These are phyloP conservation scores for Epicampocera succincta DNA, from an alignment of 2,888 invertebrate genomes.

Conservation along the genomic window DNA sequence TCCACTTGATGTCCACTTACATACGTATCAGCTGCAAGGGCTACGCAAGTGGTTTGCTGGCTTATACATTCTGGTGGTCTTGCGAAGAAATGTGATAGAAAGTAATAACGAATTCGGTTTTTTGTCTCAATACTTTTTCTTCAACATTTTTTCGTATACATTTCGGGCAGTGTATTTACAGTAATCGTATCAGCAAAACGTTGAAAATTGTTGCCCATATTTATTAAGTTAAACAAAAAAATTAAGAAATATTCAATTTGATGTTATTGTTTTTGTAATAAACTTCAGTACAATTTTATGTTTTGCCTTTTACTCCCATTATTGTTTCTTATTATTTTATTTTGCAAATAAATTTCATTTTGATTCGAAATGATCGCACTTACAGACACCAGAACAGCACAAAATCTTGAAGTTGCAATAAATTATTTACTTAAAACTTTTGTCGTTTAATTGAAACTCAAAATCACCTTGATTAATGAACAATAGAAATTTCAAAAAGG, in stretches of 20 bases:
- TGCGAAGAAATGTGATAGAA: no score
- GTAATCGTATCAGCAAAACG: conserved; percentile 5
- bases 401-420: conserved; percentile 34
- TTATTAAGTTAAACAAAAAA: background rate
- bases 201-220: conserved; percentile 12
- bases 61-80: no score
- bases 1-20: no score
- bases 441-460: conserved; percentile 26
- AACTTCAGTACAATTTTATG: conserved; percentile 8
- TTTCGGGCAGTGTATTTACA: conserved; percentile 21
- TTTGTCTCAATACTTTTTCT: no score
- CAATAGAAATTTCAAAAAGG: conserved; percentile 38
- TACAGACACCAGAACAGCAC: background rate
- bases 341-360: conserved; percentile 27
- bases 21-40: no score
- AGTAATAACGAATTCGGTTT: no score
- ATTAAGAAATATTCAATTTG: background rate
- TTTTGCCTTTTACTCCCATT: conserved; percentile 42
- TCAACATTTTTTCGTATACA: background rate
- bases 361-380: conserved; percentile 1
- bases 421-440: conserved; percentile 39
- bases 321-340: conserved; percentile 10
- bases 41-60: no score
- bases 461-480: conserved; percentile 52
- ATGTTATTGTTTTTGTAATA: background rate